Conservation (phyloP, 2,888 invertebrate species). For the Drosophila maculinotata region DNA sequence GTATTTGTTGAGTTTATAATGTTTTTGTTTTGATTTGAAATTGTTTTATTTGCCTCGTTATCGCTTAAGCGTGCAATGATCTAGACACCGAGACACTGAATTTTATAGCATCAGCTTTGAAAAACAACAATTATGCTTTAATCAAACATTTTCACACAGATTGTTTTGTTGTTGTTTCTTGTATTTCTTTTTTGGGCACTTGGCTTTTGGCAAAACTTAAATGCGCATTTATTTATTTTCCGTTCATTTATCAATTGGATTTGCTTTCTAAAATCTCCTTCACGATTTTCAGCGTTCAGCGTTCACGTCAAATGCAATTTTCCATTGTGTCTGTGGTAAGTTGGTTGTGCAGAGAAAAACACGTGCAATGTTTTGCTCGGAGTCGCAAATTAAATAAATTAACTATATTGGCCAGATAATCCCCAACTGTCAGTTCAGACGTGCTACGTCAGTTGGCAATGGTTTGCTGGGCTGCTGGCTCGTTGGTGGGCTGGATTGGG, state of each 20-base stretch:
- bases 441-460: no score
- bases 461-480: conserved; percentile 4
- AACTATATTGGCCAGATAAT: conserved; percentile 41
- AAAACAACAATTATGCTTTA: conserved; percentile 4
- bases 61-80: conserved; percentile 38
- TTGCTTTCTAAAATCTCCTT: conserved; percentile 51
- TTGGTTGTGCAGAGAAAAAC: not conserved
- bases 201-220: conserved; percentile 28
- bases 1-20: not conserved
- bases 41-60: conserved; percentile 34
- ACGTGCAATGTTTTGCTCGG: conserved; percentile 8
- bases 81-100: conserved; percentile 11
- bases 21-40: conserved; percentile 13
- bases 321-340: conserved; percentile 25
- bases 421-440: conserved; percentile 21
- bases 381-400: conserved; percentile 61
- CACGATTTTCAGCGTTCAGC: conserved; percentile 25
- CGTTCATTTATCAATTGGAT: conserved; percentile 38
- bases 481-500: conserved; percentile 1
- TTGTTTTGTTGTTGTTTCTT: not conserved
- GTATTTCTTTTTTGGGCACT: conserved; percentile 35
- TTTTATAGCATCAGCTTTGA: conserved; percentile 17
- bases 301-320: conserved; percentile 47
- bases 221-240: conserved; percentile 64
- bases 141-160: conserved; percentile 15